A percentile compares a stretch with the other conserved stretches of the same genome.
phyloP scores from a whole-genome alignment of 92 coral and sea anemone genomes.

The Porites evermanni region DNA sequence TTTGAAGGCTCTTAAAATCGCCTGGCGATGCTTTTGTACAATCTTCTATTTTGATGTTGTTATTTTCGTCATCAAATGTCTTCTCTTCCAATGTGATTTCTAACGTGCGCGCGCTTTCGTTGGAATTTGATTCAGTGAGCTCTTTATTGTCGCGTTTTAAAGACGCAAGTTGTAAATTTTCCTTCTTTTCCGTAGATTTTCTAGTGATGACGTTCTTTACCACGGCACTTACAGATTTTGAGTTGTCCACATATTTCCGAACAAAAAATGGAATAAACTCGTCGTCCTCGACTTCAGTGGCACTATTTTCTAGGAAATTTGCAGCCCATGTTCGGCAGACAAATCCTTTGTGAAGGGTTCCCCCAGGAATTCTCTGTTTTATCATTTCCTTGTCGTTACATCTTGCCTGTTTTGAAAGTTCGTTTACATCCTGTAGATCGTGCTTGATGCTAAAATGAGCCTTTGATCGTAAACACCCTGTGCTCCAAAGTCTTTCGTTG shows the following conservation, averaged over 20 bases:
- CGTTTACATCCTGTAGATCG: not conserved
- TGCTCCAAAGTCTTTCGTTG: conserved; percentile 63
- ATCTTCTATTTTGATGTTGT: not conserved
- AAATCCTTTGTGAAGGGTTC: conserved; percentile 73
- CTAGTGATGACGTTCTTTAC: not conserved
- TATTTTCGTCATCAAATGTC: not conserved
- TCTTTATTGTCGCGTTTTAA: not conserved
- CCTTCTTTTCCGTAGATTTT: not conserved
- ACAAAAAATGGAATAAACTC: conserved; percentile 49
- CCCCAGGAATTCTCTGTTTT: conserved; percentile 6
- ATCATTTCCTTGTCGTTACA: not conserved
- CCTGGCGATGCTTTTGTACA: not conserved
- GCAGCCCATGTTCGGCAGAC: conserved; percentile 83
- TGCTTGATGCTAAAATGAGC: not conserved
- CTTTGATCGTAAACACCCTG: conserved; percentile 62
- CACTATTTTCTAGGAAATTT: conserved; percentile 60
- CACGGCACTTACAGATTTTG: not conserved
- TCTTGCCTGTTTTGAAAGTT: conserved; percentile 16
- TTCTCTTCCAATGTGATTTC: not conserved
- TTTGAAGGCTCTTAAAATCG: not conserved
- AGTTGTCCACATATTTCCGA: conserved; percentile 62
- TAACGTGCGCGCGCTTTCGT: not conserved
- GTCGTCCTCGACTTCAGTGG: conserved; percentile 9
- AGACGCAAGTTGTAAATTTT: not conserved
- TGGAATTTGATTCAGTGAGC: not conserved